Evolutionary conservation across 2,888 invertebrate species (phyloP).

Genomic region (Thelaira solivaga): DNA sequence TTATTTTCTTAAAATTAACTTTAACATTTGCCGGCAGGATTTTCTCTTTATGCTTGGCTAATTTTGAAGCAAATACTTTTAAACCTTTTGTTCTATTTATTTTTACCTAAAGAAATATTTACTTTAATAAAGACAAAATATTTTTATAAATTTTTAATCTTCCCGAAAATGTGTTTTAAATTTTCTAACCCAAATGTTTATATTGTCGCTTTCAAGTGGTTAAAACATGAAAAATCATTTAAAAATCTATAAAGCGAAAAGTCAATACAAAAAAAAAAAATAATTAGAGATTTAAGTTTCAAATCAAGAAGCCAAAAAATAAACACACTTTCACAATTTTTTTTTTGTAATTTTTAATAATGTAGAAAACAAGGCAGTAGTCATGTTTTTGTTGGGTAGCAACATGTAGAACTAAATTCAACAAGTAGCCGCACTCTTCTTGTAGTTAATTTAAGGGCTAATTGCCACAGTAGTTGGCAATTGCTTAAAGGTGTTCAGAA

Average conservation of each 20-base stretch:
- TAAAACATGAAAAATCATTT: background rate
- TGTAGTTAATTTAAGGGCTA: slow-evolving; percentile 11
- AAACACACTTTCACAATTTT: slow-evolving; percentile 43
- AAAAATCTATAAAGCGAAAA: background rate
- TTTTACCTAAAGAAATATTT: slow-evolving; percentile 39
- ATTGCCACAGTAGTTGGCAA: slow-evolving; percentile 11
- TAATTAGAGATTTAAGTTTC: background rate
- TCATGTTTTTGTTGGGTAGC: slow-evolving; percentile 20
- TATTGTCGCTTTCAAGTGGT: slow-evolving; percentile 46
- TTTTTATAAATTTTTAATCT: slow-evolving; percentile 19
- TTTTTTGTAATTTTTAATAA: background rate
- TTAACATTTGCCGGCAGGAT: too few relatives aligned
- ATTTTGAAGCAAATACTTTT: slow-evolving; percentile 5
- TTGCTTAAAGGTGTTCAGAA: background rate
- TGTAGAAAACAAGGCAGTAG: background rate
- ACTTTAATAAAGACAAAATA: background rate
- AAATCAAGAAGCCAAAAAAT: slow-evolving; percentile 30
- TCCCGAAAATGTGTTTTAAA: slow-evolving; percentile 51
- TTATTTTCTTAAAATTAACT: too few relatives aligned
- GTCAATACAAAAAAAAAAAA: slow-evolving; percentile 26
- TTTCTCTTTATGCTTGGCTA: slow-evolving; percentile 18
- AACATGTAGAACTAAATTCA: slow-evolving; percentile 12
- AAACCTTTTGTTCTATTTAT: slow-evolving; percentile 2
- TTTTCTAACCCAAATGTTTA: slow-evolving; percentile 50
- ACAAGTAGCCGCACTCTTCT: too few relatives aligned